Percentiles rank a stretch among this genome's conserved stretches.
These are phyloP conservation scores for Rhinophrynus dorsalis DNA, from an alignment of 2,797 vertebrate genomes.

Conservation along the genomic window DNA sequence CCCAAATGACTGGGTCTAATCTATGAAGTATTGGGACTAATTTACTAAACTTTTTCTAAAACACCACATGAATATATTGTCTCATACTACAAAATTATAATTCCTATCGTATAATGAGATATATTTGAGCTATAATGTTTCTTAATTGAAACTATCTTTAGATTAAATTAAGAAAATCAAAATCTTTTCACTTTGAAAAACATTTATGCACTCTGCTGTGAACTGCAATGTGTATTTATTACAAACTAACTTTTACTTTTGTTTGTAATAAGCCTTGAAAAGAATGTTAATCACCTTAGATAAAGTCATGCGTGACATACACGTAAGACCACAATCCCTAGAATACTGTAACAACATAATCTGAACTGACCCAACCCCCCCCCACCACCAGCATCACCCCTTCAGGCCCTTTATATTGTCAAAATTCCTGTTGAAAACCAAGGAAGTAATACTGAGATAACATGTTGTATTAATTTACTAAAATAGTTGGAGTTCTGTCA, in stretches of 20 bases:
- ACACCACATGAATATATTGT: no score
- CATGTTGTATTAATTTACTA: background rate
- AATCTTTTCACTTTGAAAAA: no score
- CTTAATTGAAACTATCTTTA: no score
- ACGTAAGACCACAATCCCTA: constrained; percentile 25
- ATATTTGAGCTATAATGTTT: no score
- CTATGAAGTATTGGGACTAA: no score
- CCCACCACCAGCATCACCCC: background rate
- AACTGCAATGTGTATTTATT: background rate
- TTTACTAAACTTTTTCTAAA: no score
- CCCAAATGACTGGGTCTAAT: no score
- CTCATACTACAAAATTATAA: no score
- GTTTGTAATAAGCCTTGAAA: constrained; percentile 43
- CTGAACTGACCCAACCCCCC: constrained; percentile 47
- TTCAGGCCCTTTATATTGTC: constrained; percentile 48
- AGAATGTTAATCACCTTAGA: constrained; percentile 63
- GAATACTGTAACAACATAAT: constrained; percentile 57
- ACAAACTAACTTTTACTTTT: background rate
- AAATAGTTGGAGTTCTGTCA: background rate
- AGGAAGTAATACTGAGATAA: constrained; percentile 6
- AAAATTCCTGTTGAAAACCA: constrained; percentile 15
- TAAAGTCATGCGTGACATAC: constrained; percentile 48
- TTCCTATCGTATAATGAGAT: no score
- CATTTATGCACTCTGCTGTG: no score
- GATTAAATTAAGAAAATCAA: no score